Base-by-base conservation (phyloP, 2,797 vertebrate species). In the Atherinosoma microstoma region DNA sequence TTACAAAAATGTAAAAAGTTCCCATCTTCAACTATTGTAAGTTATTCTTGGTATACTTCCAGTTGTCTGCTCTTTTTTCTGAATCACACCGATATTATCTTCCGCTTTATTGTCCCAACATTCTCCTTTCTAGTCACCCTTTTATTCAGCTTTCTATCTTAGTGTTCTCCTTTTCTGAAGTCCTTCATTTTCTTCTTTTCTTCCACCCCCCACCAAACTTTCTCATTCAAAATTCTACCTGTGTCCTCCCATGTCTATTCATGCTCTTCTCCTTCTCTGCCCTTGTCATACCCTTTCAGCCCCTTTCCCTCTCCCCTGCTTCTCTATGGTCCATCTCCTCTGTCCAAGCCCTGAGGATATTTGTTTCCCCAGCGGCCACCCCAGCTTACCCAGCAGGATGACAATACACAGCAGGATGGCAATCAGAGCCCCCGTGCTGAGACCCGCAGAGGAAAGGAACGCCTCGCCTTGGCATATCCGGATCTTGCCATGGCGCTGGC, bases 371-470 rank as follows among this genome's bases (percentile, higher is more conserved):
- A 22, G 74, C 9, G n/a, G 7, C 75, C 51, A 57, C 62, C 68
- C 75, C 67, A 40, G 83, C 97, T 96, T 87, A 99, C 98, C 96
- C n/a, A 99, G 94, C 78, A 99, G 95, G 89, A 99, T 98, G 91
- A 98, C 73, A 62, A 99, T 94, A 84, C 98, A 99, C 71, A 99
- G 96, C 60, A 99, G 95, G 87, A 99, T 99, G 65, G 98, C 98
- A 0, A 99, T 97, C 83, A 99, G 93, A 9, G 98, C 98, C 53
- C 98, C 98, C 0, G 98, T 99, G 93, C 98, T 99, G 91, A 99
- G 93, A 3, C 98, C 98, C 0, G 98, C 97, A 0, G 97, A 97
- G 64, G 97, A 97, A 57, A 99, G 96, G 89, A 98, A 98, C 0
- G 97, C 97, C 90, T 98, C 96, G 0, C 96, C 91, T 11, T 97